Conservation (phyloP, 2,113 vertebrate species). For the Poecilia latipinna region DNA sequence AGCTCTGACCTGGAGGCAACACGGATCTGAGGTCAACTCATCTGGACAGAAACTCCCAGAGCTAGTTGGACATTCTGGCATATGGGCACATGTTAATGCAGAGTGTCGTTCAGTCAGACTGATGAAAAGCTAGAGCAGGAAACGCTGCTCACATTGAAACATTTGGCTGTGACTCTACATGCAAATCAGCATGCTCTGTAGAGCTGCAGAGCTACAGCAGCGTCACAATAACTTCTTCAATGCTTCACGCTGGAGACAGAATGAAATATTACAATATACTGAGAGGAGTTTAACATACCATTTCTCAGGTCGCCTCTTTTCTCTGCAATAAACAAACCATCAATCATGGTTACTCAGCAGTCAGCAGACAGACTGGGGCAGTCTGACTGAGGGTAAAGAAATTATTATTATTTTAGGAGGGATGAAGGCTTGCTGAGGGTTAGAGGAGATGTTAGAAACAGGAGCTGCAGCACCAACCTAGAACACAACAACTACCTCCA, state of each 20-base stretch:
- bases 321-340: conserved; percentile 79
- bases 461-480: too few relatives aligned
- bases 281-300: conserved; percentile 74
- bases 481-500: too few relatives aligned
- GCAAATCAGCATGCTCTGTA: not conserved
- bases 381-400: not conserved
- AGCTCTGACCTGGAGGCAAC: too few relatives aligned
- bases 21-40: too few relatives aligned
- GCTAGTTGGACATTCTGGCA: too few relatives aligned
- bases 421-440: not conserved
- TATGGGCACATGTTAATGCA: too few relatives aligned
- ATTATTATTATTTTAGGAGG: conserved; percentile 10
- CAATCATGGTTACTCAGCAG: conserved; percentile 35
- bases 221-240: too few relatives aligned
- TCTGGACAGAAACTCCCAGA: too few relatives aligned
- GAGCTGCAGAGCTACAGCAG: not conserved
- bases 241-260: not conserved
- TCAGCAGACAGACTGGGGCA: not conserved
- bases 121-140: too few relatives aligned
- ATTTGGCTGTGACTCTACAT: not conserved
- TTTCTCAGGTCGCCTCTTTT: conserved; percentile 80
- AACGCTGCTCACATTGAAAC: too few relatives aligned
- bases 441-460: too few relatives aligned
- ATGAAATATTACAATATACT: not conserved
- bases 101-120: too few relatives aligned